Conservation (phyloP, 2,113 vertebrate species). For the Sterrhoptilus dennistouni region DNA sequence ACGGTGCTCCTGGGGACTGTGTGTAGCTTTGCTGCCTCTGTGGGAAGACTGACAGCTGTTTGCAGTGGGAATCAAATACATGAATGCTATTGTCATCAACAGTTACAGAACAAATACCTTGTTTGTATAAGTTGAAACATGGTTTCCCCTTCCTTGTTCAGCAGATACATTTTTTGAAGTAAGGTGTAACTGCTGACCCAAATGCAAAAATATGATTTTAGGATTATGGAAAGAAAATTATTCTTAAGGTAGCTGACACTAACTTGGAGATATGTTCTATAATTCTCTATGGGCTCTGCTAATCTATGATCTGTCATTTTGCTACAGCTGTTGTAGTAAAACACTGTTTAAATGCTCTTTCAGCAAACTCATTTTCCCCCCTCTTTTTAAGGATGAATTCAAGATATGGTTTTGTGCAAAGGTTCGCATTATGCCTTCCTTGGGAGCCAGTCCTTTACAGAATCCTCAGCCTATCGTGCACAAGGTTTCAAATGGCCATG, state of each 20-base stretch:
- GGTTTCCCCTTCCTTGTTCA: neutral
- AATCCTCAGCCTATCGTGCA: constrained; percentile 76
- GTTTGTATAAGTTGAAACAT: neutral
- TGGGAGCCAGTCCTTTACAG: constrained; percentile 81
- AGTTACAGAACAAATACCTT: neutral
- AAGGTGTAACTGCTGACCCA: neutral
- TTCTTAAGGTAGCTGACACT: neutral
- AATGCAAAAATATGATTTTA: neutral
- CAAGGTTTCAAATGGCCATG: constrained; percentile 82
- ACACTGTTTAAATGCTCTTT: neutral
- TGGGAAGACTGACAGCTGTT: neutral
- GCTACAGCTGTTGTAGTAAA: neutral
- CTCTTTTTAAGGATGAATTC: constrained; percentile 89
- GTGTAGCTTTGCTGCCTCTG: neutral
- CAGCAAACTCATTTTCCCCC: accelerated
- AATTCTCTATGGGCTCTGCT: neutral
- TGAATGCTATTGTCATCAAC: neutral
- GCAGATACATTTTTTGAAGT: neutral
- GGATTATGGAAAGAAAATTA: neutral
- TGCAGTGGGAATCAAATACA: neutral
- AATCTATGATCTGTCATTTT: neutral
- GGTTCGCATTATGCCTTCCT: constrained; percentile 84
- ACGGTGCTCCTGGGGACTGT: neutral
- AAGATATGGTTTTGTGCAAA: constrained; percentile 93
- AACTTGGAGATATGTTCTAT: neutral